Evolutionary conservation across 30 jellyfish, hydroid and myxozoan genomes (phyloP), one percentile per base, ranked within the genome.

Genomic region (Calvadosia cruxmelitensis): DNA sequence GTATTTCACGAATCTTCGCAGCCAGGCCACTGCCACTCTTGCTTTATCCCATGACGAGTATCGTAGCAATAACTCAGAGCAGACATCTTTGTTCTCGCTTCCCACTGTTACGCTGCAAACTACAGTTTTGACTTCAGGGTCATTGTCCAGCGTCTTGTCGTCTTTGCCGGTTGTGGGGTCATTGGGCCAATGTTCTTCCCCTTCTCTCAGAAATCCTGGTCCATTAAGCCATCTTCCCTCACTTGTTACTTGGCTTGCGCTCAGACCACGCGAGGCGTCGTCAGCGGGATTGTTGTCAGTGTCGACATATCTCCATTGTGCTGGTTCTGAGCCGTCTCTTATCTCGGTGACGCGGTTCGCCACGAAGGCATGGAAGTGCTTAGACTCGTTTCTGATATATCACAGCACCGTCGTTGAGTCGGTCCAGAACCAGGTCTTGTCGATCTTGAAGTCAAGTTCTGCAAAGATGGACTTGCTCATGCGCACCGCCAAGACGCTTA

Each of bases 361-460:
- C 13, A 72, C 93, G 63, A 71, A 71, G 27, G 75, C 42, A 13
- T 80, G 75, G 64, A 63, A 71, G 26, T 70, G 30, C 49, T 64
- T 65, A 12, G 71, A 23, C 34, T 26, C 62, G 32, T 80, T 80
- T 27, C 26, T 48, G 31, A 80, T 80, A 52, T 75, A 52, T 12
- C 66, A 66, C 63, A 74, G 50, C 33, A 76, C 92, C 0, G 76
- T 36, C 27, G 64, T 75, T 53, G 81, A 68, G 71, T 83, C 92
- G 2, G 92, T 75, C 92, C 95, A 83, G 67, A 75, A 68, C 1
- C 69, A 27, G 5, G 70, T 34, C 12, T 50, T 1, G 53, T 70
- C 65, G 15, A 66, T 10, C 23, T 51, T 24, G 15, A 63, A 29
- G 3, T 34, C 76, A 12, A 83, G 64, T 53, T 75, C 92, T 28